Conservation (phyloP, 1,140 invertebrate genomes). For the Atta texana region DNA sequence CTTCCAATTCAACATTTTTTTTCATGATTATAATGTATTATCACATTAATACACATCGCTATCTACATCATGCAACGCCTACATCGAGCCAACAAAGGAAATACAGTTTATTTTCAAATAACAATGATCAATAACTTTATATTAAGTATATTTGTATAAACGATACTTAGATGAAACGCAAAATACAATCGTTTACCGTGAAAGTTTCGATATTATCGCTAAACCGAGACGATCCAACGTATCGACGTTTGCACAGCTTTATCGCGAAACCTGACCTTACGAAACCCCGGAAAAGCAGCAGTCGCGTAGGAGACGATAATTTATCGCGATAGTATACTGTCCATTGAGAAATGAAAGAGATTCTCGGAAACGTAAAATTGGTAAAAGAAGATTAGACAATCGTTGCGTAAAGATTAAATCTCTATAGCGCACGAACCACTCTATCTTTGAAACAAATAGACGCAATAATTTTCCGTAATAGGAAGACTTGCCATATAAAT, state of each 20-base stretch:
- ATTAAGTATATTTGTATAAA: not conserved
- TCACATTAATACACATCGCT: not conserved
- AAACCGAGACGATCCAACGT: constrained; percentile 1
- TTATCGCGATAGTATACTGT: constrained; percentile 72
- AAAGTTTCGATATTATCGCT: not conserved
- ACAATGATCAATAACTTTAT: not conserved
- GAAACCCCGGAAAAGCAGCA: constrained; percentile 71
- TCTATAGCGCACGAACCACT: not conserved
- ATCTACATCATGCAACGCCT: not conserved
- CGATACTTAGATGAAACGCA: not conserved
- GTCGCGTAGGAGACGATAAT: constrained; percentile 75
- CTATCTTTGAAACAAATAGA: not conserved
- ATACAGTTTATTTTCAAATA: not conserved
- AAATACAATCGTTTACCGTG: not conserved
- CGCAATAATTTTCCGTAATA: not conserved
- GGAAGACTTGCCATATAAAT: not conserved
- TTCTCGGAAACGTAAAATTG: constrained; percentile 40
- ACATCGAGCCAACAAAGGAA: not conserved
- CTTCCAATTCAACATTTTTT: not conserved
- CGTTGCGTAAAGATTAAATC: not conserved
- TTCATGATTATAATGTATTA: constrained; percentile 3
- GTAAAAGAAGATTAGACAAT: constrained; percentile 24
- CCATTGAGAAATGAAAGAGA: constrained; percentile 66
- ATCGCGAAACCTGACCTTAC: constrained; percentile 66
- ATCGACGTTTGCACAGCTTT: constrained; percentile 41